Evolutionary conservation across 1,140 invertebrate species (phyloP).

Genomic region (Capitella teleta): DNA sequence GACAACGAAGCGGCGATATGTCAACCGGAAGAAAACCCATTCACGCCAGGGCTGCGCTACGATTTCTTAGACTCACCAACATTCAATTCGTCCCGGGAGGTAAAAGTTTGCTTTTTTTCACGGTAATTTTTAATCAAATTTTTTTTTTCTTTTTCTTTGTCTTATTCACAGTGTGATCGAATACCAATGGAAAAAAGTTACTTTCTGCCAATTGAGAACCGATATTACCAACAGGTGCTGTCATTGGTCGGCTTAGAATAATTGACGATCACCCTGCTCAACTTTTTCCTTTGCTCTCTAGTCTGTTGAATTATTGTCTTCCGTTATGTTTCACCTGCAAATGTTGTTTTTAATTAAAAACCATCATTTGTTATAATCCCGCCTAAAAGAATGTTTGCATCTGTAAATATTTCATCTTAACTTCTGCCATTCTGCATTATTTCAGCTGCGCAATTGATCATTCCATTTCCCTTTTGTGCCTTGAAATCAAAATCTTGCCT

Average conservation of each 20-base stretch:
- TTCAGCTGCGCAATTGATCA: too few relatives aligned
- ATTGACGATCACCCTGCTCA: too few relatives aligned
- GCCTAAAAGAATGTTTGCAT: too few relatives aligned
- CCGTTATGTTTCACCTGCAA: too few relatives aligned
- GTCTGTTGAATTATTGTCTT: too few relatives aligned
- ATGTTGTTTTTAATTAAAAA: too few relatives aligned
- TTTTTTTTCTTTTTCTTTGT: background rate
- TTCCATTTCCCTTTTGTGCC: too few relatives aligned
- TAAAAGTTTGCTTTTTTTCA: background rate
- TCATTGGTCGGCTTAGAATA: conserved; percentile 22
- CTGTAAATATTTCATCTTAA: too few relatives aligned
- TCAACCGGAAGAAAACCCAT: background rate
- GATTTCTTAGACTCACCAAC: background rate
- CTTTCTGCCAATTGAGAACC: conserved; percentile 46
- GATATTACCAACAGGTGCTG: conserved; percentile 47
- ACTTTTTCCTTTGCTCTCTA: too few relatives aligned
- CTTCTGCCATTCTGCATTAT: too few relatives aligned
- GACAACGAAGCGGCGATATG: background rate
- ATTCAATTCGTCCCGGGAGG: background rate
- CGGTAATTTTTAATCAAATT: background rate
- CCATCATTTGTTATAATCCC: too few relatives aligned
- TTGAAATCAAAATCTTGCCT: too few relatives aligned
- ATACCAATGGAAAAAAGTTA: conserved; percentile 44
- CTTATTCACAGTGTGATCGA: conserved; percentile 42
- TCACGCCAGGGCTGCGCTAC: background rate